Evolutionary conservation across 2,888 invertebrate genomes (phyloP), one percentile per base, ranked within the genome.

Genomic region (Lordiphosa fenestrarum): DNA sequence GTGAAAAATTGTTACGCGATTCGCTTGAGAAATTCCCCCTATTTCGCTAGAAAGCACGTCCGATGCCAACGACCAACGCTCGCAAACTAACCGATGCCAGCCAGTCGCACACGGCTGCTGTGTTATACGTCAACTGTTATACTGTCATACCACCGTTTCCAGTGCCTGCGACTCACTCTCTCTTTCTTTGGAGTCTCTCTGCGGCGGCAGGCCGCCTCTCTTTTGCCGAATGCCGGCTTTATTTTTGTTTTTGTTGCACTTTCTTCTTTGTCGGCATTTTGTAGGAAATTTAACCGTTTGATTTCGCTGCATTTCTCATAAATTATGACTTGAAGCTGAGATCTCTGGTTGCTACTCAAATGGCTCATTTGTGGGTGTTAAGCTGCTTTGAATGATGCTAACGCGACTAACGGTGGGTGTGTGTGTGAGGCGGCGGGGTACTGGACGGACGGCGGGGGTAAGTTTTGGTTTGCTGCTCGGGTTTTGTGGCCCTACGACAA

Each of bases 41-140:
- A 21, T 4, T 58, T 30, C 30, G 30, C 42, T 52, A 39, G 52
- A 63, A 60, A 63, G 59, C 66, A 84, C 87, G 68, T 76, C 86
- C 74, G 76, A 67, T 63, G 71, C 71, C 66, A 68, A 83, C 84
- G 86, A 87, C 76, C 76, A 77, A 66, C 81, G 81, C 86, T 87
- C 80, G 85, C 75, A 86, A 86, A 87, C 86, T 87, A 66, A 25
- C 38, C 39, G 25, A 9, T 23, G 12, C 1, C 30, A 10, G 38
- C 12, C 30, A 15, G 15, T 2, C 15, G 2, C 15, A 15, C 19
- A 23, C 46, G 38, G 59, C 57, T 39, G 35, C 57, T 9, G n/a
- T 59, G 59, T 57, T 57, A 56, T 53, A 56, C 30, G 2, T n/a
- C 33, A 36, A 58, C 15, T 59, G 58, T 58, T 48, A 47, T 19